Evolutionary conservation across 1,140 invertebrate species (phyloP), one percentile per base, ranked within the genome.

Genomic region (Halictus rubicundus): DNA sequence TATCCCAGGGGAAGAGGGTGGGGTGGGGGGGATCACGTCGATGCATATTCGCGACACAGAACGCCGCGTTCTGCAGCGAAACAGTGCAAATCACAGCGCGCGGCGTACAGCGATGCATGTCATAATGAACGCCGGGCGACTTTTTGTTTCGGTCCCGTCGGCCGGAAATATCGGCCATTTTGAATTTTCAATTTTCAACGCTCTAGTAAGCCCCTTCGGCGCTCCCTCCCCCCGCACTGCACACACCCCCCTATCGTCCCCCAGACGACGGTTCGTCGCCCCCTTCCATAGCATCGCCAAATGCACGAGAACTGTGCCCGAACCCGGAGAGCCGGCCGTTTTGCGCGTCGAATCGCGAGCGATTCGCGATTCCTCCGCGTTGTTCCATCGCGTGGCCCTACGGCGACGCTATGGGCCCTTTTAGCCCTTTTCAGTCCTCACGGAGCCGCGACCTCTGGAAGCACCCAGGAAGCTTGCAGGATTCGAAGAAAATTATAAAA

Each of bases 141-240:
- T 93, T 93, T 93, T 93, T 93, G 91, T 93, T 92, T 92, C 90
- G 90, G 92, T 92, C 91, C 92, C 92, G 88, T 92, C 90, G 91
- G 92, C 90, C 92, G 92, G 92, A 93, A 93, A 93, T 93, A 92
- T 93, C 92, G 89, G 92, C 92, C 92, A 93, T 93, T 93, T 93
- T 93, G 92, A 93, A 93, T 93, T 93, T 93, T 93, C 92, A 93
- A 93, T 93, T 92, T 92, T 93, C 92, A 93, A 93, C 92, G 92
- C 92, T 93, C 92, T 93, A 93, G 92, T 93, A 93, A 93, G 90
- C 90, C 89, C 84, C 83, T 89, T 82, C 87, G 86, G 83, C 82
- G 78, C 84, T 72, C 84, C 77, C 83, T n/a, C 16, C 69, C 27
- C 9, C 21, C 52, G n/a, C 46, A 49, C 69, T 19, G 25, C 27